phyloP scores from a whole-genome alignment of 2,113 vertebrate genomes.

The Scalopus aquaticus region DNA sequence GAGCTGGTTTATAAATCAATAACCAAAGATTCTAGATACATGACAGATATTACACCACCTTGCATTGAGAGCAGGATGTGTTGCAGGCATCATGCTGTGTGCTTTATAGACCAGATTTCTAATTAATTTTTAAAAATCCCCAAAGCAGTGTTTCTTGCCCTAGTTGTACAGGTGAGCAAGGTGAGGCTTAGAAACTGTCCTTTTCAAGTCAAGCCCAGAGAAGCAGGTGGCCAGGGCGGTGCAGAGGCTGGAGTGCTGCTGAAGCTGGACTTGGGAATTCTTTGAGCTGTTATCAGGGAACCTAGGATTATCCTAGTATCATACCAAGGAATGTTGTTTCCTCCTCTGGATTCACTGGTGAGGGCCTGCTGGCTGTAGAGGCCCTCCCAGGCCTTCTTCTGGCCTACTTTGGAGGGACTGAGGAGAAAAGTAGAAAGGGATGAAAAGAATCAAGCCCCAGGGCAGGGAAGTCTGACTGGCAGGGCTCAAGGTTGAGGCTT shows the following conservation, averaged over 20 bases:
- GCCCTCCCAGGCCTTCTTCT: not conserved
- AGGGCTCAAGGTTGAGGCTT: not conserved
- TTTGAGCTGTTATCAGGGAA: not conserved
- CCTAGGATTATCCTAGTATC: not conserved
- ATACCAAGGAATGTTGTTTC: not conserved
- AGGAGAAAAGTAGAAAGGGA: not conserved
- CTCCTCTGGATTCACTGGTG: not conserved
- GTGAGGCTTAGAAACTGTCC: not conserved
- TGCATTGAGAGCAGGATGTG: not conserved
- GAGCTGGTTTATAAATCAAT: not conserved
- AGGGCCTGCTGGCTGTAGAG: not conserved
- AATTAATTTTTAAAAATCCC: not conserved
- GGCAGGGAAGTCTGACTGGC: not conserved
- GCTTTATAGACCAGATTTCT: not conserved
- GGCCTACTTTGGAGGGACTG: not conserved
- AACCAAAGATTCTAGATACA: not conserved
- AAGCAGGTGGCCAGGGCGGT: not conserved
- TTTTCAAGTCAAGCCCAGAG: not conserved
- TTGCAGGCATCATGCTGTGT: not conserved
- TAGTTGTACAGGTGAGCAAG: not conserved
- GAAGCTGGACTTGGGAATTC: not conserved
- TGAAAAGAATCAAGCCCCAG: not conserved
- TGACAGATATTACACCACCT: not conserved
- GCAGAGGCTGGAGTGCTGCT: not conserved
- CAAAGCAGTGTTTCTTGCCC: not conserved